Evolutionary conservation across 2,113 vertebrate species (phyloP).

Genomic region (Pangasianodon gigas): DNA sequence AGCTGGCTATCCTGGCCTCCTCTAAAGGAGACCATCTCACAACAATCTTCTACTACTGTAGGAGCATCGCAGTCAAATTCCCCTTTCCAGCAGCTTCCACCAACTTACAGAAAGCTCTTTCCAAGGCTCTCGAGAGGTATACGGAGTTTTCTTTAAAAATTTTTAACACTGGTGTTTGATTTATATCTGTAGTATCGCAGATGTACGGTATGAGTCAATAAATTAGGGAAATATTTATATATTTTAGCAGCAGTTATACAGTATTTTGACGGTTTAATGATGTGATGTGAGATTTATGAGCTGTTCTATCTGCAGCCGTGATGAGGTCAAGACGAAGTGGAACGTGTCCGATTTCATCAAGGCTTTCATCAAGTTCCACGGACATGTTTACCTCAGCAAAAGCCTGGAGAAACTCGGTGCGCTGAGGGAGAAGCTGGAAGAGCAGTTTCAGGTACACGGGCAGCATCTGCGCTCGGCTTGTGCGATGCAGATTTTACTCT

Average conservation of each 20-base stretch:
- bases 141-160: neutral
- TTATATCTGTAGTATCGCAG: neutral
- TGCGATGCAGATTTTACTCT: neutral
- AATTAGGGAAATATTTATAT: neutral
- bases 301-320: conserved; percentile 78
- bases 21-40: conserved; percentile 99
- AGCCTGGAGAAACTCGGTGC: conserved; percentile 89
- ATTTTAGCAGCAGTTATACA: neutral
- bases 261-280: neutral
- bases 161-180: neutral
- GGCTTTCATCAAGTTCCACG: conserved; percentile 98
- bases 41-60: conserved; percentile 99
- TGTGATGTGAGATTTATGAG: neutral
- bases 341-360: conserved; percentile 95
- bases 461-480: too few species aligned
- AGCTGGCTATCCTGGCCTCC: conserved; percentile 97
- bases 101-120: conserved; percentile 98
- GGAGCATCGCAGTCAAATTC: conserved; percentile 99
- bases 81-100: conserved; percentile 98
- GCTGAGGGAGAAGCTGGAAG: conserved; percentile 94
- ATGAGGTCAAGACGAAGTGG: conserved; percentile 96
- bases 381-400: conserved; percentile 94
- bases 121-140: conserved; percentile 98
- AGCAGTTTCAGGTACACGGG: conserved; percentile 89
- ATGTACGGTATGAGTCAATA: neutral